Conservation (phyloP, 2,797 vertebrate genomes). For the Paedocypris micromegethes region DNA sequence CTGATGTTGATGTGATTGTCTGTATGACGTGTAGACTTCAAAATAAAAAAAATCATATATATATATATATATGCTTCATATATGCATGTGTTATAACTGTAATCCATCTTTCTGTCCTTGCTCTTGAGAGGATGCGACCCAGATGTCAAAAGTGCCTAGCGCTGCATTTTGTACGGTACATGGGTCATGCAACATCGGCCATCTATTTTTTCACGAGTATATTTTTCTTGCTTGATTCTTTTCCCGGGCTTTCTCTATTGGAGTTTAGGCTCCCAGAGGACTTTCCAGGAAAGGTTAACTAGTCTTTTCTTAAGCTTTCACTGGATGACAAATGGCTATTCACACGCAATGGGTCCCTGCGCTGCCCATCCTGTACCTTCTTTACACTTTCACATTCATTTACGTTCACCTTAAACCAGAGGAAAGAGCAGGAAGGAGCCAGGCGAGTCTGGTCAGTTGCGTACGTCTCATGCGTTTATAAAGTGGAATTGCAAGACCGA, state of each 20-base stretch:
- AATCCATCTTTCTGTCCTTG: conserved; percentile 33
- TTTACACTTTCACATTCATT: conserved; percentile 40
- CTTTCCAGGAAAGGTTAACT: conserved; percentile 77
- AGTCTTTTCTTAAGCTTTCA: conserved; percentile 81
- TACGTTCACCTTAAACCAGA: not conserved
- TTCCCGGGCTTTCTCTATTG: conserved; percentile 44
- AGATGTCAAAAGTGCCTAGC: conserved; percentile 51
- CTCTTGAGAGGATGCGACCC: conserved; percentile 42
- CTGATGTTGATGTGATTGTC: too few species aligned
- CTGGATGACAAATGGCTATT: conserved; percentile 74
- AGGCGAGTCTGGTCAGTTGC: not conserved
- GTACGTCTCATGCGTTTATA: not conserved
- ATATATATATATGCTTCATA: too few species aligned
- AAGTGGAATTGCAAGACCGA: conserved; percentile 21
- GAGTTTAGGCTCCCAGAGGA: conserved; percentile 51
- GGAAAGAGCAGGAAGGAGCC: conserved; percentile 1
- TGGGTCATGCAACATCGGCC: conserved; percentile 33
- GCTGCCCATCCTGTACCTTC: conserved; percentile 58
- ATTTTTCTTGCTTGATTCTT: conserved; percentile 48
- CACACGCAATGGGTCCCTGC: conserved; percentile 65
- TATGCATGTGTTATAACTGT: conserved; percentile 29
- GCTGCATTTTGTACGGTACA: conserved; percentile 44
- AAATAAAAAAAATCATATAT: too few species aligned
- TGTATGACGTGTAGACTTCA: too few species aligned
- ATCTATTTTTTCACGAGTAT: conserved; percentile 44